Conservation (phyloP, 2,888 invertebrate genomes). For the Sclerodermus sp. region DNA sequence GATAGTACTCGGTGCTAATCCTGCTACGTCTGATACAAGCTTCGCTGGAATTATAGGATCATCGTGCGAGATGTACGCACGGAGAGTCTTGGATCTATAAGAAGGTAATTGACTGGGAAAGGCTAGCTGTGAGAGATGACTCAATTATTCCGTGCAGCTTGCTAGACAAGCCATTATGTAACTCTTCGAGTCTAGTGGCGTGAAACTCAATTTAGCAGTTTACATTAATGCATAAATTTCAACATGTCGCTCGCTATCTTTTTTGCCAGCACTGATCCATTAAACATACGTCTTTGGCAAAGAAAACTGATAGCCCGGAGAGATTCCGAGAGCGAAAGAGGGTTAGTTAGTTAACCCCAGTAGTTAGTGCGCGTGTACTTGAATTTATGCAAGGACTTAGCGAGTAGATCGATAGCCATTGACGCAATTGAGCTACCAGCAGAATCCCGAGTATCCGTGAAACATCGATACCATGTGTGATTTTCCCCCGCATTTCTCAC, state of each 20-base stretch:
- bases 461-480: not conserved
- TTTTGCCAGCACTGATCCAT: not conserved
- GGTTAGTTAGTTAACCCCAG: too few relatives aligned
- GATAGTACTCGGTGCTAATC: slow-evolving; percentile 14
- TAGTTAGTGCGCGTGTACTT: slow-evolving; percentile 24
- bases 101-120: not conserved
- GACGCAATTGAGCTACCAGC: slow-evolving; percentile 44
- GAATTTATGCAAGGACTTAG: slow-evolving; percentile 35
- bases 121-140: not conserved
- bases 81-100: not conserved
- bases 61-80: not conserved
- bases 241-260: too few relatives aligned
- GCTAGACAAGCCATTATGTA: too few relatives aligned
- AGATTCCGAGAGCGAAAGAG: too few relatives aligned
- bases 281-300: too few relatives aligned
- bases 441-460: slow-evolving; percentile 30
- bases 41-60: not conserved
- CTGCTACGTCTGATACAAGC: not conserved
- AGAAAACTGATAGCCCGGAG: too few relatives aligned
- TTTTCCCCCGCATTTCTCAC: slow-evolving; percentile 9
- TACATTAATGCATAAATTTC: too few relatives aligned
- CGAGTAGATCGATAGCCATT: slow-evolving; percentile 40
- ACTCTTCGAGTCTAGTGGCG: too few relatives aligned
- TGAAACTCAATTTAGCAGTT: too few relatives aligned
- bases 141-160: not conserved